Percentiles rank a stretch among this genome's conserved stretches.
Evolutionary conservation across 2,888 invertebrate genomes (phyloP).

Genomic region (Argyresthia albistria): DNA sequence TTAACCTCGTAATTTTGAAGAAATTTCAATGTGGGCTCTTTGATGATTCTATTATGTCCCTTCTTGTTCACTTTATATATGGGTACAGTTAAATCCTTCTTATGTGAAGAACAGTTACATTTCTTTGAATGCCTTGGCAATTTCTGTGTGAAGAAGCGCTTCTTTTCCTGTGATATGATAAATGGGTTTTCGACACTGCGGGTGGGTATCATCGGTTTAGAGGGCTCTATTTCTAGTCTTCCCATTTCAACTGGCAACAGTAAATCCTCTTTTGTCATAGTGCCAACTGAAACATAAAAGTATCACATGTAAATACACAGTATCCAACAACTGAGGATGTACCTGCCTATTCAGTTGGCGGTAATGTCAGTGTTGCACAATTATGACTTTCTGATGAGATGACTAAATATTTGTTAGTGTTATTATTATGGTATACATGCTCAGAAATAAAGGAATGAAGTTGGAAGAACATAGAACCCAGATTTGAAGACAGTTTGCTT

Average conservation of each 20-base stretch:
- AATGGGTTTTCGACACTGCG: constrained; percentile 46
- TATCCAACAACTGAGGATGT: no score
- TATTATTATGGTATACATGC: no score
- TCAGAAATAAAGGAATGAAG: no score
- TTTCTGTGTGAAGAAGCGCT: constrained; percentile 17
- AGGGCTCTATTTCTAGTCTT: constrained; percentile 70
- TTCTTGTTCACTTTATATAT: constrained; percentile 33
- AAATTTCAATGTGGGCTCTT: constrained; percentile 71
- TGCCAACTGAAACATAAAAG: constrained; percentile 6
- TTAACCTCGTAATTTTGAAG: constrained; percentile 31
- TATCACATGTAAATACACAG: neutral
- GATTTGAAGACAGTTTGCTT: no score
- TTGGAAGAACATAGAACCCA: no score
- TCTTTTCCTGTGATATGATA: constrained; percentile 19
- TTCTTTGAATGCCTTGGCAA: constrained; percentile 21
- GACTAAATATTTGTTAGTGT: no score
- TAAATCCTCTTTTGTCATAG: constrained; percentile 60
- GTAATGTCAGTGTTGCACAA: no score
- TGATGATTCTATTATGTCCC: constrained; percentile 60
- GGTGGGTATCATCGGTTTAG: constrained; percentile 26
- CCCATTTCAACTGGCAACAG: constrained; percentile 66
- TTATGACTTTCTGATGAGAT: no score
- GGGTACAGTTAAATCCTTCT: constrained; percentile 27
- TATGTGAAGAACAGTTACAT: constrained; percentile 35
- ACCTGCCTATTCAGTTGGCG: no score